Evolutionary conservation across 2,797 vertebrate species (phyloP).

Genomic region (Propithecus deckenii): DNA sequence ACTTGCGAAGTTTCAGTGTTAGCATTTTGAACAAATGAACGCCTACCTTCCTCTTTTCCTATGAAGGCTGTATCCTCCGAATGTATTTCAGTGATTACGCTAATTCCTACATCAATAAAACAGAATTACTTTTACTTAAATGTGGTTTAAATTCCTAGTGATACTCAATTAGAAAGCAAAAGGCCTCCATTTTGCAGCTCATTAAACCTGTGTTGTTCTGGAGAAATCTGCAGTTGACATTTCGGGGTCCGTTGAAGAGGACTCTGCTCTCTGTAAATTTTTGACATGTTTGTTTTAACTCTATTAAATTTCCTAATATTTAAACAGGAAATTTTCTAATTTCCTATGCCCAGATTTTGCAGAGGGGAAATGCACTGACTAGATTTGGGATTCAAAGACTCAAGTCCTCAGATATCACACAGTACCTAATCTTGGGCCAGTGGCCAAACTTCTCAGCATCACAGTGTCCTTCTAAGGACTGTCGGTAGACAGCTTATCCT

Average conservation of each 20-base stretch:
- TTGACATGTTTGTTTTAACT: not conserved
- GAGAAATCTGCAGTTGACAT: not conserved
- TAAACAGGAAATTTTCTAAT: not conserved
- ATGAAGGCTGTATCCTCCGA: fast-evolving
- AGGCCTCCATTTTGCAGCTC: not conserved
- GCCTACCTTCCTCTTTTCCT: not conserved
- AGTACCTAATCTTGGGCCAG: not conserved
- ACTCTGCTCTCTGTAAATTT: fast-evolving
- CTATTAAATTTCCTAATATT: not conserved
- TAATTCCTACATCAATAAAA: not conserved
- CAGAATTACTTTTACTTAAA: not conserved
- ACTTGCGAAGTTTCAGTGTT: not conserved
- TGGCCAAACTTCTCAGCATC: not conserved
- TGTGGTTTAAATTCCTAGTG: not conserved
- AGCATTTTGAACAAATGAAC: not conserved
- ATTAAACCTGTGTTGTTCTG: not conserved
- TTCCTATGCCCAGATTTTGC: not conserved
- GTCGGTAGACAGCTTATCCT: no score
- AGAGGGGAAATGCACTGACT: not conserved
- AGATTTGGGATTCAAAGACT: not conserved
- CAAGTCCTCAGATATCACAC: not conserved
- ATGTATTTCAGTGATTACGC: not conserved
- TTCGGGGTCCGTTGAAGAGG: not conserved
- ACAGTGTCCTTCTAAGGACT: fast-evolving
- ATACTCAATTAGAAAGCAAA: not conserved